Conservation (phyloP, 2,888 invertebrate species). For the Aspidiotus destructor region DNA sequence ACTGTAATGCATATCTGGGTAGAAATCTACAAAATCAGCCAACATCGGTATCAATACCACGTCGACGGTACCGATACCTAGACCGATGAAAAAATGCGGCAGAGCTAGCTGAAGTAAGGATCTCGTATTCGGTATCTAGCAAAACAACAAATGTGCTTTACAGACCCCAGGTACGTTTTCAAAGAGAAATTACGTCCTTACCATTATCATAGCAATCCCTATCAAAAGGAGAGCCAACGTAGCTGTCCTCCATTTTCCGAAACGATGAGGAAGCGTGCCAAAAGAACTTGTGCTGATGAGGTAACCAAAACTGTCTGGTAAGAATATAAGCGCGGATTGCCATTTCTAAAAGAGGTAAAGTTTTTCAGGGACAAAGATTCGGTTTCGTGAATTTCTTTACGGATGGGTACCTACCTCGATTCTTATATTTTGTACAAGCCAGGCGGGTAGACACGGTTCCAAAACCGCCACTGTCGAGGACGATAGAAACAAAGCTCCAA, state of each 20-base stretch:
- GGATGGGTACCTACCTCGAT: conserved; percentile 46
- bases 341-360: conserved; percentile 46
- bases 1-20: conserved; percentile 57
- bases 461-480: conserved; percentile 73
- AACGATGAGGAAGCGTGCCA: conserved; percentile 54
- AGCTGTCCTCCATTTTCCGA: conserved; percentile 57
- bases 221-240: conserved; percentile 54
- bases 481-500: conserved; percentile 63
- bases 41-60: conserved; percentile 70
- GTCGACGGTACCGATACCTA: conserved; percentile 72
- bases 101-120: conserved; percentile 54
- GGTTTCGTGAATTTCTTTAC: neutral
- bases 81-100: conserved; percentile 68
- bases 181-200: conserved; percentile 41
- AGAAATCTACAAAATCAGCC: conserved; percentile 58
- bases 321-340: conserved; percentile 71
- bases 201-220: conserved; percentile 53
- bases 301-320: conserved; percentile 77
- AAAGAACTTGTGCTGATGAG: conserved; percentile 71
- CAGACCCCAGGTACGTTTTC: neutral
- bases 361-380: conserved; percentile 1
- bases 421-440: conserved; percentile 59
- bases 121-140: conserved; percentile 55
- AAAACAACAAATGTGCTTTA: neutral
- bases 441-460: conserved; percentile 73